Evolutionary conservation across 2,113 vertebrate species (phyloP).

Genomic region (Xenopus borealis): DNA sequence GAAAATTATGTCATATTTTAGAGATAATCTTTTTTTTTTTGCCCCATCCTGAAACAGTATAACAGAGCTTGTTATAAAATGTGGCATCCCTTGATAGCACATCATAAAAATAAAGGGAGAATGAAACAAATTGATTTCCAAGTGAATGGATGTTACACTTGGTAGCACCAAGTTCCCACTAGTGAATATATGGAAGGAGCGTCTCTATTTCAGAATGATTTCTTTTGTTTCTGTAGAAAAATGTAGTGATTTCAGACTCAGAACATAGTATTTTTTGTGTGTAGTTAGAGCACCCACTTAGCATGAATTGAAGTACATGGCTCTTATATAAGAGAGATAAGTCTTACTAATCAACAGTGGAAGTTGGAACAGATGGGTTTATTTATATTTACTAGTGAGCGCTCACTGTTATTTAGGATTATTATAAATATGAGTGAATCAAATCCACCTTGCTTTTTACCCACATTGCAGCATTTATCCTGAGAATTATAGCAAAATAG

Average conservation of each 20-base stretch:
- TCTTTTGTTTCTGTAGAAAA: not conserved
- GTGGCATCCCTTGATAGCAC: slow-evolving; percentile 25
- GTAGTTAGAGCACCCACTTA: too few species aligned
- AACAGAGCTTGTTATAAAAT: slow-evolving; percentile 15
- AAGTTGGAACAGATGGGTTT: too few species aligned
- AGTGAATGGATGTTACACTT: slow-evolving; percentile 18
- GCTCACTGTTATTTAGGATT: too few species aligned
- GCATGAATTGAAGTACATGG: too few species aligned
- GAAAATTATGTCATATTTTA: slow-evolving; percentile 2
- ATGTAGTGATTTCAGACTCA: not conserved
- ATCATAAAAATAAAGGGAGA: slow-evolving; percentile 35
- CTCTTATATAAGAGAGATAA: too few species aligned
- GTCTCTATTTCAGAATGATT: not conserved
- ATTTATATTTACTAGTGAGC: too few species aligned
- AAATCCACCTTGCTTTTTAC: too few species aligned
- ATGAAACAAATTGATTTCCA: slow-evolving; percentile 26
- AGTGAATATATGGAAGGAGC: slow-evolving; percentile 4
- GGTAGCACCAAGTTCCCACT: not conserved
- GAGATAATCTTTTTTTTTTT: not conserved
- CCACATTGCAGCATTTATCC: too few species aligned
- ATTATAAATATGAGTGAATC: too few species aligned
- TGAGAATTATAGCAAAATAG: too few species aligned
- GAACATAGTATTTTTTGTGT: too few species aligned
- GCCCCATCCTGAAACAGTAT: not conserved
- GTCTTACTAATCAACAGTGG: too few species aligned